These are phyloP conservation scores for Pandemis corylana DNA, from an alignment of 2,888 invertebrate species.

Conservation along the genomic window DNA sequence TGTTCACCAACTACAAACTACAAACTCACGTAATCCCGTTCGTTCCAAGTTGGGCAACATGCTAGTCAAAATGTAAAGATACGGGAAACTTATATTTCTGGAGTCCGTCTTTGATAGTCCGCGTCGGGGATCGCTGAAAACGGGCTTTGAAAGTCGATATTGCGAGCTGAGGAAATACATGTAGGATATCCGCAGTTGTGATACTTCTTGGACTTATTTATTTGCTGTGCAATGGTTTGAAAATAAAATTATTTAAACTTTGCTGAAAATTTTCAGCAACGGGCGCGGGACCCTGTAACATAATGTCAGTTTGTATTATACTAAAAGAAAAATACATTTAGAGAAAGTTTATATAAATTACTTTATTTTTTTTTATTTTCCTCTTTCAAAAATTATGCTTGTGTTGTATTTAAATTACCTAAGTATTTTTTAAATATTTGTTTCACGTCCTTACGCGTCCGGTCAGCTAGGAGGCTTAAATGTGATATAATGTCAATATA, in stretches of 20 bases:
- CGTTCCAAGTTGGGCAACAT: conserved; percentile 23
- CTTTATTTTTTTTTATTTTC: too few species aligned
- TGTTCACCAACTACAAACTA: conserved; percentile 43
- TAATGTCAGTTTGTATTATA: too few species aligned
- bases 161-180: conserved; percentile 1
- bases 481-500: too few species aligned
- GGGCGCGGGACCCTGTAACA: too few species aligned
- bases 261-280: too few species aligned
- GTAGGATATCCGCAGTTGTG: background rate
- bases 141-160: conserved; percentile 20
- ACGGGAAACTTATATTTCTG: conserved; percentile 30
- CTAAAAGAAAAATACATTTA: too few species aligned
- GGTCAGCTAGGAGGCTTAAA: too few species aligned
- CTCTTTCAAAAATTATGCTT: too few species aligned
- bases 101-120: conserved; percentile 11
- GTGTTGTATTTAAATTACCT: too few species aligned
- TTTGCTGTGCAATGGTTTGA: background rate
- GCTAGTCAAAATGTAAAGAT: conserved; percentile 33
- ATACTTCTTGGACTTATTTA: background rate
- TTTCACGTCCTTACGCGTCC: too few species aligned
- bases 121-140: background rate
- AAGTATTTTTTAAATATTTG: too few species aligned
- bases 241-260: background rate
- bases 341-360: too few species aligned
- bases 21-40: conserved; percentile 41